These are phyloP conservation scores for Perithous albicinctus DNA, from an alignment of 2,888 invertebrate genomes.

Conservation along the genomic window DNA sequence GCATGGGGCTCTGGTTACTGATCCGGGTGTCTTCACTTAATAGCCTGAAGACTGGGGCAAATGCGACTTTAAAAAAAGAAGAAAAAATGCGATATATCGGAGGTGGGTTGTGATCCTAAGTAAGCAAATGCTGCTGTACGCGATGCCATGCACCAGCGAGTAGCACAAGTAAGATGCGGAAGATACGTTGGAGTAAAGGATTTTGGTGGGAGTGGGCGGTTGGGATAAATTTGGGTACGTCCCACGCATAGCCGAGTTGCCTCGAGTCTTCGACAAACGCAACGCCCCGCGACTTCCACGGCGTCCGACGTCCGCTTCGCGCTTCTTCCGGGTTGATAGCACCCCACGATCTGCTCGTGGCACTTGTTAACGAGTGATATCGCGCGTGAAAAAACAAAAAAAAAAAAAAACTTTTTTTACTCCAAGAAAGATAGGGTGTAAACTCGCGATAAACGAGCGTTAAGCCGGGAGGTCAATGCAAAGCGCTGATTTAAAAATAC, in stretches of 20 bases:
- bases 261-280: slow-evolving; percentile 3
- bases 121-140: neutral
- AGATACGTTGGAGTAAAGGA: neutral
- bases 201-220: slow-evolving; percentile 34
- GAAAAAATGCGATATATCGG: neutral
- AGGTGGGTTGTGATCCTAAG: neutral
- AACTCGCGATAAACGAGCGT: neutral
- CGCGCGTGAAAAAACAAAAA: neutral
- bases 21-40: no score
- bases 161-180: neutral
- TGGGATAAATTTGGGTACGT: slow-evolving; percentile 74
- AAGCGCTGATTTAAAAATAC: neutral
- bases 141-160: neutral
- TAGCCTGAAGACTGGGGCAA: no score
- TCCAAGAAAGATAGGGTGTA: neutral
- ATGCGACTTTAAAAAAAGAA: no score
- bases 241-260: slow-evolving; percentile 66
- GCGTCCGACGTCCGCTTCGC: slow-evolving; percentile 5
- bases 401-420: no score
- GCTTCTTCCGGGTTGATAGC: slow-evolving; percentile 7
- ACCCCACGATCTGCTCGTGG: neutral
- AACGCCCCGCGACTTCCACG: neutral
- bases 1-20: no score
- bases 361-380: neutral
- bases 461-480: neutral